These are phyloP conservation scores for Catharus fuscescens DNA, from an alignment of 2,113 vertebrate genomes.

Conservation along the genomic window DNA sequence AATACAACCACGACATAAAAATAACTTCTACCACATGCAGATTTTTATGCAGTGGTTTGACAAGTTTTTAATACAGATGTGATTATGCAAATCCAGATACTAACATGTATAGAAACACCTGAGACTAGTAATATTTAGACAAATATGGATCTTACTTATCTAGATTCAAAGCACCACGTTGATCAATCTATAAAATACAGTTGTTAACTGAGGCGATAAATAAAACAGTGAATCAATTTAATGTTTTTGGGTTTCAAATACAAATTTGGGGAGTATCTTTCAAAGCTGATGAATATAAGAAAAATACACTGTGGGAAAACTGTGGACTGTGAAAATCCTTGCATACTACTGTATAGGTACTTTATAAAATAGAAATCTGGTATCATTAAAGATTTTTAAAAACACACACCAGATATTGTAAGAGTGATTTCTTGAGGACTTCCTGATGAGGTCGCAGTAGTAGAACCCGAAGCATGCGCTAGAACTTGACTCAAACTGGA, in stretches of 20 bases:
- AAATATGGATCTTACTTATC: not conserved
- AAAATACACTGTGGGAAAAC: not conserved
- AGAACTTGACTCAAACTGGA: slow-evolving; percentile 91
- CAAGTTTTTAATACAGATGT: not conserved
- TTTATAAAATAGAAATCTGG: not conserved
- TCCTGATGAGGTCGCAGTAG: slow-evolving; percentile 71
- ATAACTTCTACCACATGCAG: not conserved
- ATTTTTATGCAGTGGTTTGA: not conserved
- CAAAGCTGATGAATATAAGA: not conserved
- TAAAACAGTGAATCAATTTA: not conserved
- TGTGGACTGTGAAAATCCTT: not conserved
- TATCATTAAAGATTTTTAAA: not conserved
- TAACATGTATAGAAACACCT: not conserved
- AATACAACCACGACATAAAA: not conserved
- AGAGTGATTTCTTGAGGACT: slow-evolving; percentile 94
- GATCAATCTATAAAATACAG: not conserved
- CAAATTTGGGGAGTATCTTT: not conserved
- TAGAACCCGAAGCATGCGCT: slow-evolving; percentile 80
- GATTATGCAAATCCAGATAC: not conserved
- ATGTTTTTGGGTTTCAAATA: not conserved
- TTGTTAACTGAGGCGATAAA: not conserved
- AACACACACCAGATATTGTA: slow-evolving; percentile 92
- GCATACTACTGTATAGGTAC: not conserved
- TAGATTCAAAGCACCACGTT: not conserved
- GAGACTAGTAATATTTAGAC: not conserved